phyloP scores from a whole-genome alignment of 2,888 invertebrate species.

The Agonopterix alstromeriana region DNA sequence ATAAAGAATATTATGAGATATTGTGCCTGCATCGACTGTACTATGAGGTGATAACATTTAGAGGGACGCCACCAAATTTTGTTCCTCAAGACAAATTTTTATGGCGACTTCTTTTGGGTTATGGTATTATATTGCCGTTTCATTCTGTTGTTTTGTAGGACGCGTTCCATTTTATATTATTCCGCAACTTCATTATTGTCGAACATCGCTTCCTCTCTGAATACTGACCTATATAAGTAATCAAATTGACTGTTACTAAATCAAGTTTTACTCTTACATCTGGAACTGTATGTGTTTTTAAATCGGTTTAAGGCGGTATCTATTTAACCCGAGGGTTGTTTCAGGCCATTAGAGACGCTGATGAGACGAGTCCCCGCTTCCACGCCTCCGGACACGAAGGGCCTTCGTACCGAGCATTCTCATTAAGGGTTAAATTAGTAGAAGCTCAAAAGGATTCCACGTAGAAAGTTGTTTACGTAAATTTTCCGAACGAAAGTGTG shows the following conservation, averaged over 20 bases:
- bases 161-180: too few relatives aligned
- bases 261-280: too few relatives aligned
- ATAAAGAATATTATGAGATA: slow-evolving; percentile 76
- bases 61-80: slow-evolving; percentile 47
- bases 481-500: slow-evolving; percentile 21
- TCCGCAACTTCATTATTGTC: too few relatives aligned
- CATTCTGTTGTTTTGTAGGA: too few relatives aligned
- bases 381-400: slow-evolving; percentile 57
- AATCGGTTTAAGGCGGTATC: neutral
- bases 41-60: slow-evolving; percentile 69
- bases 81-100: slow-evolving; percentile 52
- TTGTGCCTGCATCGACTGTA: slow-evolving; percentile 62
- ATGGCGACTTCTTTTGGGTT: slow-evolving; percentile 21
- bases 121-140: slow-evolving; percentile 13
- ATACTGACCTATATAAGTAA: too few relatives aligned
- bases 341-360: slow-evolving; percentile 57
- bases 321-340: slow-evolving; percentile 46
- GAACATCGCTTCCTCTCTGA: too few relatives aligned
- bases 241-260: too few relatives aligned
- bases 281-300: slow-evolving; percentile 5
- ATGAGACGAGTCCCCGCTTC: slow-evolving; percentile 63
- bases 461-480: slow-evolving; percentile 40
- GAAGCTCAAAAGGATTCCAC: slow-evolving; percentile 39
- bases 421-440: slow-evolving; percentile 63
- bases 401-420: slow-evolving; percentile 39